Conservation (phyloP, 2,113 vertebrate genomes). For the Alligator mississippiensis region DNA sequence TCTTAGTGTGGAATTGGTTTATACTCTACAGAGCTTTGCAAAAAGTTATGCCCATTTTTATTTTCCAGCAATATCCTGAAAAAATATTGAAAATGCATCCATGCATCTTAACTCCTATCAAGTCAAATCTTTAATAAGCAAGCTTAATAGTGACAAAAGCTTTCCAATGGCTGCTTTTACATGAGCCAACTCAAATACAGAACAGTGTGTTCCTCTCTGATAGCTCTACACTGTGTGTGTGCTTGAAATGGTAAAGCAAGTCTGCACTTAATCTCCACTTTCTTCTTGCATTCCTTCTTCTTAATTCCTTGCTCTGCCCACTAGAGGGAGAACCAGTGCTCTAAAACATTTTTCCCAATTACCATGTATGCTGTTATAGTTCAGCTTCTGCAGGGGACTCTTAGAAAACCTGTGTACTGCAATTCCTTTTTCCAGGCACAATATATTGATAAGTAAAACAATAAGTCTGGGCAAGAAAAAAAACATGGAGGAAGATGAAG, state of each 20-base stretch:
- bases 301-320: not conserved
- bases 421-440: not conserved
- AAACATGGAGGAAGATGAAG: not conserved
- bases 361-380: accelerated
- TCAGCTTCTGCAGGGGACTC: not conserved
- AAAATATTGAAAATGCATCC: not conserved
- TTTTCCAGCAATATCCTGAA: not conserved
- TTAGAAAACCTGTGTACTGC: not conserved
- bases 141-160: not conserved
- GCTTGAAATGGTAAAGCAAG: not conserved
- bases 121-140: constrained; percentile 14
- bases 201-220: accelerated
- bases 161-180: not conserved
- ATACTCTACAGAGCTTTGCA: not conserved
- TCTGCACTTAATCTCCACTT: too few relatives aligned
- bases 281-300: not conserved
- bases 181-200: not conserved
- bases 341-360: not conserved
- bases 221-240: not conserved
- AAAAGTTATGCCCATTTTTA: not conserved
- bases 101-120: not conserved
- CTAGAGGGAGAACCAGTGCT: not conserved
- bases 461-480: not conserved
- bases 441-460: not conserved
- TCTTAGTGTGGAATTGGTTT: not conserved